Evolutionary conservation across 2,888 invertebrate genomes (phyloP).

Genomic region (Drosophila seclusa): DNA sequence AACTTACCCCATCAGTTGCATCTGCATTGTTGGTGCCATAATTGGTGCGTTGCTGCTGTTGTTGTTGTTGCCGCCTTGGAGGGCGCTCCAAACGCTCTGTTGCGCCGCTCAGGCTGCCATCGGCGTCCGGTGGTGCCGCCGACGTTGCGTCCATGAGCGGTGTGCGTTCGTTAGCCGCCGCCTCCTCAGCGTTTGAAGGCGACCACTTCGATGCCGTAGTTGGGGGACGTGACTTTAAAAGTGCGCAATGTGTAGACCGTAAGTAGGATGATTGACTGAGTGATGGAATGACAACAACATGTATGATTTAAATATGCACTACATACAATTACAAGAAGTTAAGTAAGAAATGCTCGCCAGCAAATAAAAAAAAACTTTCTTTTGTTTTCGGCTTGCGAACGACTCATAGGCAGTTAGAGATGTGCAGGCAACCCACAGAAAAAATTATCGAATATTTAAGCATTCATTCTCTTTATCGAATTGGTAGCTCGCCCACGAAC

Average conservation of each 20-base stretch:
- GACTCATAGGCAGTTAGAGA: conserved; percentile 47
- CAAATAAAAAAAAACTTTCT: conserved; percentile 42
- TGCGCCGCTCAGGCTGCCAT: conserved; percentile 61
- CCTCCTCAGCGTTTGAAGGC: conserved; percentile 65
- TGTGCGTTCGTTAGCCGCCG: conserved; percentile 87
- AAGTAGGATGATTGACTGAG: conserved; percentile 34
- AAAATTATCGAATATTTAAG: conserved; percentile 14
- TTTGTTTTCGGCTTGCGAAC: conserved; percentile 44
- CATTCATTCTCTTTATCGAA: background rate
- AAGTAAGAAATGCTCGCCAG: conserved; percentile 19
- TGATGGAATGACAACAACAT: conserved; percentile 26
- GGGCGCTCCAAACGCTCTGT: conserved; percentile 74
- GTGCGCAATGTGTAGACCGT: conserved; percentile 46
- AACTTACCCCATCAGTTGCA: conserved; percentile 86
- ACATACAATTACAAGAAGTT: conserved; percentile 47
- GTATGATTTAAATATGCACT: conserved; percentile 23
- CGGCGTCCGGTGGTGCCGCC: conserved; percentile 30
- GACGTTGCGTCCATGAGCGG: conserved; percentile 91
- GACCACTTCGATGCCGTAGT: conserved; percentile 70
- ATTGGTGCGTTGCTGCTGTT: conserved; percentile 83
- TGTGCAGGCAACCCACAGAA: conserved; percentile 11
- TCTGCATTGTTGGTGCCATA: conserved; percentile 85
- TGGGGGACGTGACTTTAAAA: conserved; percentile 45
- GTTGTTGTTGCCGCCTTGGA: conserved; percentile 67
- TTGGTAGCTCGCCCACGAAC: background rate